Base-by-base conservation (phyloP, 2,113 vertebrate species). In the Acanthochromis polyacanthus region DNA sequence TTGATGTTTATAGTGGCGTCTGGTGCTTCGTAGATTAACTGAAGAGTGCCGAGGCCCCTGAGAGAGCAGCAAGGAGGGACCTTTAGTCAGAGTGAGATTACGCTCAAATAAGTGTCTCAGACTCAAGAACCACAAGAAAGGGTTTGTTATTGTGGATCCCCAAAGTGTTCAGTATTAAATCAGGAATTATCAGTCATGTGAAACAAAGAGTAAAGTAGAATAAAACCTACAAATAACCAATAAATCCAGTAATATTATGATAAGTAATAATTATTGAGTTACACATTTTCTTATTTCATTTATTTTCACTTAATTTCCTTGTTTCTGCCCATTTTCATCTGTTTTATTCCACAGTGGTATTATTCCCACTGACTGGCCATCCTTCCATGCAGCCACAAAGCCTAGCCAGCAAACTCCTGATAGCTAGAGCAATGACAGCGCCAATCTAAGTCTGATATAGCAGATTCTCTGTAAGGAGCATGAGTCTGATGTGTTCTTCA, bases 1-100 rank as follows among this genome's bases (percentile, higher is more conserved):
- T 85, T 25, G 45, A 61, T 80, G 73, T 81, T 76, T 73, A 52
- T 82, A 59, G 32, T 77, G 73, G 53, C 88, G 72, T 82, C 70
- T 84, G 70, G 81, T 80, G 80, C 83, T 88, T 85, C 85, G 78
- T 72, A 91, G 45, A 74, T 79, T 73, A 70, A 64, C 0, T 23
- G 71, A 82, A 81, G 36, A 93, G 73, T 67, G 55, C 73, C 85
- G 87, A 78, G 70, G 64, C 75, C 56, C 19, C 20, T 43, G 30
- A 58, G 30, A 67, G 70, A 66, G 56, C 48, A 60, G 61, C 43
- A 48, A 53, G 30, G 65, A 36, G 59, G 4, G 25, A 53, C 19
- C 3, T 68, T 80, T 62, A 64, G 59, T 78, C 65, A 61, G 56
- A 15, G 59, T n/a, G 73, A 71, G 22, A 67, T 17, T 66, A 77